These are phyloP conservation scores for Pseudomyrmex cubaensis DNA, from an alignment of 1,140 invertebrate genomes.

Conservation along the genomic window DNA sequence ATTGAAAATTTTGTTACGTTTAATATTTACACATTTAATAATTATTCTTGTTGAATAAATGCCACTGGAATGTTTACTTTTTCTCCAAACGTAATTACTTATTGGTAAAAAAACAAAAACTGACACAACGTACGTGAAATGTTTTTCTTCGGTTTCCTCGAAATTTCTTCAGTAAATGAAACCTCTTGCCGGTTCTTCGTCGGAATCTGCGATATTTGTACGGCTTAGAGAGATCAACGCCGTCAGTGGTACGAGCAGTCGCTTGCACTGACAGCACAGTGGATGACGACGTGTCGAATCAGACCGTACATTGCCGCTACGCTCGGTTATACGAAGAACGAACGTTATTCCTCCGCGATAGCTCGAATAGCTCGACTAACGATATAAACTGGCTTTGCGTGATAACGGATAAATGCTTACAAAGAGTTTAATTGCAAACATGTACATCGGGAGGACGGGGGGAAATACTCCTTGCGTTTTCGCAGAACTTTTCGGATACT, in stretches of 20 bases:
- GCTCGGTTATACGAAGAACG: not conserved
- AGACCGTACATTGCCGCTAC: not conserved
- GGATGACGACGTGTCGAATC: conserved; percentile 38
- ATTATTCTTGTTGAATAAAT: no score
- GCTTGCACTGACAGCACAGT: conserved; percentile 8
- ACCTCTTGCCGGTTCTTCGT: not conserved
- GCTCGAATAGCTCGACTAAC: conserved; percentile 14
- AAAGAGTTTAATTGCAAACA: conserved; percentile 50
- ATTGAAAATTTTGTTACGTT: no score
- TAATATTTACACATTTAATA: no score
- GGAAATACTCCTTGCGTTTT: not conserved
- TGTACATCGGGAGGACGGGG: not conserved
- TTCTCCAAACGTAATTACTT: no score
- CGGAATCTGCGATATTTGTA: not conserved
- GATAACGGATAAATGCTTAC: conserved; percentile 43
- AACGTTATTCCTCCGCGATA: not conserved
- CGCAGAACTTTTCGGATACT: conserved; percentile 13
- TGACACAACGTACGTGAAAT: not conserved
- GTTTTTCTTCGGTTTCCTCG: not conserved
- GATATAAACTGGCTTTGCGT: conserved; percentile 19
- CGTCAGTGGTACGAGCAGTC: conserved; percentile 32
- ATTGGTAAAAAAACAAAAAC: no score
- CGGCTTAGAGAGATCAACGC: conserved; percentile 7
- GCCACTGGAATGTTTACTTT: no score
- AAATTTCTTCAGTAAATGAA: not conserved